A percentile compares a stretch with the other conserved stretches of the same genome.
Evolutionary conservation across 2,888 invertebrate genomes (phyloP).

Genomic region (Drosophila suboccidentalis): DNA sequence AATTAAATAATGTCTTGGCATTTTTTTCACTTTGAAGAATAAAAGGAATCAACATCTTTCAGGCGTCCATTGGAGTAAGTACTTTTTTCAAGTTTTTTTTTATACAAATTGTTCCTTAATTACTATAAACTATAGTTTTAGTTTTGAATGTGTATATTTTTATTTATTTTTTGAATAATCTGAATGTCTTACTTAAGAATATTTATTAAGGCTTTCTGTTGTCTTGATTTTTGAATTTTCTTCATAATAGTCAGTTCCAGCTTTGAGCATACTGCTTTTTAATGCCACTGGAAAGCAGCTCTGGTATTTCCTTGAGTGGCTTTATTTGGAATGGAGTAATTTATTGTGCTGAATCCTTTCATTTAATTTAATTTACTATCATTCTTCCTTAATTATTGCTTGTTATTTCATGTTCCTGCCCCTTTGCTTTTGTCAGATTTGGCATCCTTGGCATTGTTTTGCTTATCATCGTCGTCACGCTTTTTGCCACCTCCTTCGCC

Average conservation of each 20-base stretch:
- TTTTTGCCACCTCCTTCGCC: constrained; percentile 8
- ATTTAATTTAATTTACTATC: constrained; percentile 1
- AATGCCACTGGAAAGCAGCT: neutral
- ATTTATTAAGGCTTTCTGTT: neutral
- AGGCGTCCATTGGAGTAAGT: too few species aligned
- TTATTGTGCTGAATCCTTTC: constrained; percentile 5
- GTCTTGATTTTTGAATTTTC: neutral
- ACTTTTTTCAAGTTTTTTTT: too few species aligned
- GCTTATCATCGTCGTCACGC: neutral
- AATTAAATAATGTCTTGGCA: too few species aligned
- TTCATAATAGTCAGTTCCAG: neutral
- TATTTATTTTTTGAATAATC: neutral
- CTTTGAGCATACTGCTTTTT: neutral
- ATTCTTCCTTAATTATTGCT: constrained; percentile 3
- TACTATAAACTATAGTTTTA: neutral
- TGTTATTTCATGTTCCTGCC: neutral
- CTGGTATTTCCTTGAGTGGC: constrained; percentile 2
- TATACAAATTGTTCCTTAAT: too few species aligned
- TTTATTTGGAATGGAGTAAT: neutral
- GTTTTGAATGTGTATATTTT: neutral
- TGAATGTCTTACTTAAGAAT: constrained; percentile 1
- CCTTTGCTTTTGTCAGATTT: neutral
- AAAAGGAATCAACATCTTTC: too few species aligned
- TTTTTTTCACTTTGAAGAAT: too few species aligned
- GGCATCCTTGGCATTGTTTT: constrained; percentile 1